phyloP scores from a whole-genome alignment of 2,113 vertebrate genomes.

The Crocuta crocuta region DNA sequence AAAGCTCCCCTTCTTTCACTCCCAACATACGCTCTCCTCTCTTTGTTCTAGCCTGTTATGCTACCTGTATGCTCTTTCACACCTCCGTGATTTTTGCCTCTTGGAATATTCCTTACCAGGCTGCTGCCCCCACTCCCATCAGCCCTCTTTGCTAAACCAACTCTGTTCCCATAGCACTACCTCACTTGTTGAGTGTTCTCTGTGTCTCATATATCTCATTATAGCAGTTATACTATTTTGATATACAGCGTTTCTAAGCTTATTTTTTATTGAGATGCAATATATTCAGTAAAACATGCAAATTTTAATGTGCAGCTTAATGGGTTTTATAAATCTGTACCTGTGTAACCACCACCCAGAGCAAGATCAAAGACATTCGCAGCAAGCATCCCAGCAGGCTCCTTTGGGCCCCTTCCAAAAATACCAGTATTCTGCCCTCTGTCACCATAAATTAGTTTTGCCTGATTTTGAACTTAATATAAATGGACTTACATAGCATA shows the following conservation, averaged over 20 bases:
- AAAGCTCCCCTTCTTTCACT: neutral
- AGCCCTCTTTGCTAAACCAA: neutral
- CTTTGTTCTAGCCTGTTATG: neutral
- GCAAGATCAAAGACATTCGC: neutral
- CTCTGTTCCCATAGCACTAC: neutral
- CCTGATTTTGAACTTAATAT: slow-evolving; percentile 1
- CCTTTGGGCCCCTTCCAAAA: neutral
- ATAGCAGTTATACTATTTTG: neutral
- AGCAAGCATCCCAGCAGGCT: neutral
- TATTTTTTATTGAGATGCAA: neutral
- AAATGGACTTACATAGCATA: neutral
- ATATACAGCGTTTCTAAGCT: neutral
- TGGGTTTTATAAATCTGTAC: neutral
- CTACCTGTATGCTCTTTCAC: neutral
- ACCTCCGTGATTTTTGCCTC: neutral
- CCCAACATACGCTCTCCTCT: neutral
- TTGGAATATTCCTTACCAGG: no score
- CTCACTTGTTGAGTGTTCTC: neutral
- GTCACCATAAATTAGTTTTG: neutral
- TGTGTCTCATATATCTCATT: neutral
- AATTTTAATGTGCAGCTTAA: neutral
- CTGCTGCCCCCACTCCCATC: neutral
- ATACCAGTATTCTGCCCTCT: neutral
- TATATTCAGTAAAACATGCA: neutral
- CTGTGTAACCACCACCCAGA: neutral